Percentiles rank a stretch among this genome's conserved stretches.
phyloP scores from a whole-genome alignment of 2,113 vertebrate species.

The Aphyosemion australe region DNA sequence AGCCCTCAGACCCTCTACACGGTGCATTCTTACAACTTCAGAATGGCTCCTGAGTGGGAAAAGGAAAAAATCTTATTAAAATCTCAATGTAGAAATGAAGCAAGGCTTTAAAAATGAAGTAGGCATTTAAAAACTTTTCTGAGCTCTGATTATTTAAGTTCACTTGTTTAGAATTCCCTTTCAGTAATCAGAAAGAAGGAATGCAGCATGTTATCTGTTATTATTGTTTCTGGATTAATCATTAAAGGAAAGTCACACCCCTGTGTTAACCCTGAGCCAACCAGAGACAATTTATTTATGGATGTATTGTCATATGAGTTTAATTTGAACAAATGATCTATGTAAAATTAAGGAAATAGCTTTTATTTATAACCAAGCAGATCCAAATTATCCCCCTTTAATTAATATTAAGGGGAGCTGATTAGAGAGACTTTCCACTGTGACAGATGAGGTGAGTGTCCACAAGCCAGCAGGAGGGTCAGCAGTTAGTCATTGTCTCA shows the following conservation, averaged over 20 bases:
- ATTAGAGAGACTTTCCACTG: background rate
- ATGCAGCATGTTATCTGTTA: background rate
- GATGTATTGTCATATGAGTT: no score
- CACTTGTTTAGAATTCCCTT: background rate
- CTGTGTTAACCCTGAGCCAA: background rate
- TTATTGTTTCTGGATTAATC: slow-evolving; percentile 5
- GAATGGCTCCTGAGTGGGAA: slow-evolving; percentile 6
- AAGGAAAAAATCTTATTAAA: background rate
- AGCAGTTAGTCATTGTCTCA: no score
- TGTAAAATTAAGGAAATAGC: no score
- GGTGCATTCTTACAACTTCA: slow-evolving; percentile 62
- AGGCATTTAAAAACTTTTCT: background rate
- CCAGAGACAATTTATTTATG: background rate
- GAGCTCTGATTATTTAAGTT: background rate
- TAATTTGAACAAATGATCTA: background rate
- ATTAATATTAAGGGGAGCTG: no score
- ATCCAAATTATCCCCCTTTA: no score
- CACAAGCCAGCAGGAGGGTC: no score
- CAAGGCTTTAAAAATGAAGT: no score
- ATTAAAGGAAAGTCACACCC: background rate
- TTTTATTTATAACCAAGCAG: background rate
- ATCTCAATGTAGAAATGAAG: background rate
- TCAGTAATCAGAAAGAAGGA: background rate
- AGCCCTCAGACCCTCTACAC: slow-evolving; percentile 78
- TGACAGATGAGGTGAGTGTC: no score